Evolutionary conservation across 2,797 vertebrate species (phyloP).

Genomic region (Lacerta bilineata): DNA sequence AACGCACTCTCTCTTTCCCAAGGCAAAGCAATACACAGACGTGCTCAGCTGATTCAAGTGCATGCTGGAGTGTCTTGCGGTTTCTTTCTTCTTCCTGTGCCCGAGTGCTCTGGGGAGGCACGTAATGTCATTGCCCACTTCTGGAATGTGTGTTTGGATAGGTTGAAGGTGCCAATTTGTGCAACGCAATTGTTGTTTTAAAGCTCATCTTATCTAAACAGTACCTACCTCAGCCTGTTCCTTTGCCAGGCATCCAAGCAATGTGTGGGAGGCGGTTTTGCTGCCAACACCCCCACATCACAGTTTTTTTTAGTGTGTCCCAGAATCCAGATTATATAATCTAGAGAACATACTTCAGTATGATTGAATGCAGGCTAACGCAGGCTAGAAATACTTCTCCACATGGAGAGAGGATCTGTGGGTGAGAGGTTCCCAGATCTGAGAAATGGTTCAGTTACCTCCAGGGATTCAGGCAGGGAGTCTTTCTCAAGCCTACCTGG

Average conservation of each 20-base stretch:
- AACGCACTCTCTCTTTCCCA: constrained; percentile 21
- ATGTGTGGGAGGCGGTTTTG: background rate
- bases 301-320: background rate
- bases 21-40: constrained; percentile 19
- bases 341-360: background rate
- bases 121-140: constrained; percentile 22
- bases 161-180: constrained; percentile 39
- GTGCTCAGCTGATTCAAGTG: constrained; percentile 13
- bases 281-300: too few species aligned
- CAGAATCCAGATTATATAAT: background rate
- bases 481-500: too few species aligned
- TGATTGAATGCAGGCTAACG: background rate
- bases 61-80: background rate
- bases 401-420: background rate
- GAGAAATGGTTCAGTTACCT: too few species aligned
- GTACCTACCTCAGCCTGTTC: background rate
- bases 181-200: constrained; percentile 46
- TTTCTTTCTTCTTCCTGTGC: background rate
- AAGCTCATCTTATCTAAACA: constrained; percentile 52
- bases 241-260: too few species aligned
- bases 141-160: constrained; percentile 58
- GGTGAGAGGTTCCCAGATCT: too few species aligned
- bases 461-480: too few species aligned
- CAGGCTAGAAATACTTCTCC: background rate
- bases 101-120: background rate